phyloP scores from a whole-genome alignment of 2,888 invertebrate genomes.

The Stramonita haemastoma region DNA sequence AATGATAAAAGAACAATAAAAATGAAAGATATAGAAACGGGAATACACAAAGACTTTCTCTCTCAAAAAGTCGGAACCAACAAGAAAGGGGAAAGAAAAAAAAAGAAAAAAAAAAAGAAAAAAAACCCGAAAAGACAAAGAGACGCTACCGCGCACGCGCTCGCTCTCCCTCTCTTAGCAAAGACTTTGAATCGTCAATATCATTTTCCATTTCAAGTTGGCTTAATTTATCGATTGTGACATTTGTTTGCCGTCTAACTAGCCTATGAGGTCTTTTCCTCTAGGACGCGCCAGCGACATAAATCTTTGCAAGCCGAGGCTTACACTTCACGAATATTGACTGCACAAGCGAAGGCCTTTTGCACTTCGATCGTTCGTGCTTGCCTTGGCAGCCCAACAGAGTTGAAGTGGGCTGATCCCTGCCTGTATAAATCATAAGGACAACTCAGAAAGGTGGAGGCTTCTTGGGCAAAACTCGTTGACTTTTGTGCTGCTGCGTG shows the following conservation, averaged over 20 bases:
- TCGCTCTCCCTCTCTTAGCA: neutral
- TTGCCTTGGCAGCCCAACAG: neutral
- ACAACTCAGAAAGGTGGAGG: neutral
- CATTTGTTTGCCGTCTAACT: conserved; percentile 37
- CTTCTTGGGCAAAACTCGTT: neutral
- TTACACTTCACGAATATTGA: conserved; percentile 38
- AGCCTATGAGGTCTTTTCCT: conserved; percentile 33
- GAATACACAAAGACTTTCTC: neutral
- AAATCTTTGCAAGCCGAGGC: conserved; percentile 15
- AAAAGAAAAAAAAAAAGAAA: neutral
- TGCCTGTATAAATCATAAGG: conserved; percentile 18
- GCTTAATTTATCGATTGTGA: conserved; percentile 37
- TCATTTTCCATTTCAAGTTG: conserved; percentile 35
- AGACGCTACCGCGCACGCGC: neutral
- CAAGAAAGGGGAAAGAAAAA: neutral
- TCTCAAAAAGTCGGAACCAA: neutral
- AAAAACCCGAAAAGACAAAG: neutral
- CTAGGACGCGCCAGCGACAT: conserved; percentile 26
- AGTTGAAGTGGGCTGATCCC: neutral
- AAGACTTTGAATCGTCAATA: conserved; percentile 15
- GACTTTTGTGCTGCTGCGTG: neutral
- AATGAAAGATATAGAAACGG: too few species aligned
- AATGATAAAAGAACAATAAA: too few species aligned
- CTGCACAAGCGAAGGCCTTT: conserved; percentile 27
- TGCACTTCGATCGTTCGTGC: conserved; percentile 4